Conservation (phyloP, 2,113 vertebrate genomes). For the Esox niger region DNA sequence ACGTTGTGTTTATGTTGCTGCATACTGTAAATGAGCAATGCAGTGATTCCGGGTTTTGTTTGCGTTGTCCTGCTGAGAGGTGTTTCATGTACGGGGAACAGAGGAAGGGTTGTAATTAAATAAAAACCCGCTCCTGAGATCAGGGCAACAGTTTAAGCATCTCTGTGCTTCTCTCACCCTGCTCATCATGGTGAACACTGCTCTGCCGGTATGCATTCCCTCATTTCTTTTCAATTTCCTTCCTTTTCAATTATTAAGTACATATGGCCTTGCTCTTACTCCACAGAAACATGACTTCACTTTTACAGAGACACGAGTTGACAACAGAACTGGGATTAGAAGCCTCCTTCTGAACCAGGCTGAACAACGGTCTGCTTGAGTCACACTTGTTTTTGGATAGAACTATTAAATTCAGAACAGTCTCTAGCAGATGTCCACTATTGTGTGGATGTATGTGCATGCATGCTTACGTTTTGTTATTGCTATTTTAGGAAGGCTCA, state of each 20-base stretch:
- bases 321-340: slow-evolving; percentile 51
- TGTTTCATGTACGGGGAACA: no score
- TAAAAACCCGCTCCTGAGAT: slow-evolving; percentile 18
- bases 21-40: no score
- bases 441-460: background rate
- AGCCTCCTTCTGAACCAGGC: slow-evolving; percentile 14
- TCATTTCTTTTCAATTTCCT: slow-evolving; percentile 9
- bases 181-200: background rate
- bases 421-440: background rate
- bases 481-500: no score
- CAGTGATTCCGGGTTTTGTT: no score
- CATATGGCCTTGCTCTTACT: slow-evolving; percentile 35
- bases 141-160: slow-evolving; percentile 12
- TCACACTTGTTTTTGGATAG: slow-evolving; percentile 42
- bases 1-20: no score
- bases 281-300: slow-evolving; percentile 56
- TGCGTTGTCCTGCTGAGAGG: no score
- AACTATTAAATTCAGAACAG: slow-evolving; percentile 21
- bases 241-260: slow-evolving; percentile 60
- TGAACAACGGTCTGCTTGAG: slow-evolving; percentile 41
- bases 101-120: slow-evolving; percentile 30
- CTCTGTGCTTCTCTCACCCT: slow-evolving; percentile 32
- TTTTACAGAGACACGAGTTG: slow-evolving; percentile 58
- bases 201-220: background rate
- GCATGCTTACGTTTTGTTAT: background rate